Conservation (phyloP, 35 echinoderm and acorn worm species). For the Heliocidaris erythrogramma region DNA sequence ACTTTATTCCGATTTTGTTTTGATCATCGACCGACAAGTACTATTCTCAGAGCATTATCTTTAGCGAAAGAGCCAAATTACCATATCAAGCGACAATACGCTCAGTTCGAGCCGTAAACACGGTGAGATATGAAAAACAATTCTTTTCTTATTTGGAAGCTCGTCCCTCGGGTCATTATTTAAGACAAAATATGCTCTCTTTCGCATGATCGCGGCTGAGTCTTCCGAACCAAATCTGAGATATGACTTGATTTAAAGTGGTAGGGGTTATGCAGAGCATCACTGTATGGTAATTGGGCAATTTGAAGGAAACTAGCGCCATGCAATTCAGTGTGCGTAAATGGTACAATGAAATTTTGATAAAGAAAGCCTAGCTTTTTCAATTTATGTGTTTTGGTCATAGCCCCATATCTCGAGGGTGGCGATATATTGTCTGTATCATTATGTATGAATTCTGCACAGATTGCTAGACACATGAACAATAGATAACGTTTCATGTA, state of each 20-base stretch:
- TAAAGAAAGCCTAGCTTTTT: background rate
- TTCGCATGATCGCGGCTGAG: background rate
- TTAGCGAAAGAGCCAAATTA: background rate
- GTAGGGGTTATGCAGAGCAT: background rate
- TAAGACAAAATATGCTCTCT: background rate
- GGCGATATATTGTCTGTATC: background rate
- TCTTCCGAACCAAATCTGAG: background rate
- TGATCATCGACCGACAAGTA: background rate
- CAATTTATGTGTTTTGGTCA: too few species aligned
- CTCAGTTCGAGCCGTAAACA: background rate
- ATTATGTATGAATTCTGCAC: background rate
- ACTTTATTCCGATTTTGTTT: background rate
- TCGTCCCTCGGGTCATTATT: background rate
- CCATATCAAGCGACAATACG: background rate
- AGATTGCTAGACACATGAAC: background rate
- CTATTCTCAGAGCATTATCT: background rate
- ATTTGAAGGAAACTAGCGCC: background rate
- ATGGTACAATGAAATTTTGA: background rate
- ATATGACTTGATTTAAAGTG: slow-evolving; percentile 11
- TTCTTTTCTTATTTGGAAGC: background rate
- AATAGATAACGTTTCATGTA: too few species aligned
- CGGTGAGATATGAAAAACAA: slow-evolving; percentile 3
- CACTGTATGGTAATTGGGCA: background rate
- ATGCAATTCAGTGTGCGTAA: background rate
- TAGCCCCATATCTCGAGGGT: background rate